Base-by-base conservation (phyloP, 2,888 invertebrate genomes). In the Philhelius pedissequus region DNA sequence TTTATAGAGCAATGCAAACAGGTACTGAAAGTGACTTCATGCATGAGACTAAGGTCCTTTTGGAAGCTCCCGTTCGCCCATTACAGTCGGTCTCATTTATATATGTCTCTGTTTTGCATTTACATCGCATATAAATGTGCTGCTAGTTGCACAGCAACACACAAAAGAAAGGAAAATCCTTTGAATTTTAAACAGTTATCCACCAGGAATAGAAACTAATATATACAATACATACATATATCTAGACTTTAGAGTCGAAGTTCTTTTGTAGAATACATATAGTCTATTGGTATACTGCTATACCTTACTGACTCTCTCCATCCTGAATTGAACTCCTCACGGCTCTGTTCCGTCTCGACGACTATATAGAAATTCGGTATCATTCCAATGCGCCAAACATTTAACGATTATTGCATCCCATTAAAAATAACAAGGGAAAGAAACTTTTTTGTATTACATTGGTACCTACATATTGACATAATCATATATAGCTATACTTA, bases 401-500 rank as follows among this genome's bases (percentile, higher is more conserved):
- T 90, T 90, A 90, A 90, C 90, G 91, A 90, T 90, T 90, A 90
- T 90, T 90, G 90, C 88, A 86, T 87, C 50, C 89, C 90, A 90
- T 90, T 90, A 90, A 90, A 90, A 90, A 90, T 90, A 90, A 90
- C 90, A 90, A 90, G 90, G 89, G 80, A 84, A 71, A 73, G 89
- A 89, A 90, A 90, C 89, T 90, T 90, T 90, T 90, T 88, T 89
- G 88, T n/a, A n/a, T 88, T 89, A 89, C 89, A 89, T 89, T 88
- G 87, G 88, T 89, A 88, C 88, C 88, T 89, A 88, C 48, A 60
- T 62, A 35, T 11, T n/a, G n/a, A n/a, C n/a, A 27, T 27, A 27
- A 32, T n/a, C 4, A 35, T 25, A 18, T 7, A 27, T 15, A 22
- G n/a, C n/a, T 11, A 27, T 40, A 22, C 32, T 45, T 43, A n/a